Percentiles rank a stretch among this genome's conserved stretches.
phyloP scores from a whole-genome alignment of 2,113 vertebrate genomes.

The Amphilophus citrinellus region DNA sequence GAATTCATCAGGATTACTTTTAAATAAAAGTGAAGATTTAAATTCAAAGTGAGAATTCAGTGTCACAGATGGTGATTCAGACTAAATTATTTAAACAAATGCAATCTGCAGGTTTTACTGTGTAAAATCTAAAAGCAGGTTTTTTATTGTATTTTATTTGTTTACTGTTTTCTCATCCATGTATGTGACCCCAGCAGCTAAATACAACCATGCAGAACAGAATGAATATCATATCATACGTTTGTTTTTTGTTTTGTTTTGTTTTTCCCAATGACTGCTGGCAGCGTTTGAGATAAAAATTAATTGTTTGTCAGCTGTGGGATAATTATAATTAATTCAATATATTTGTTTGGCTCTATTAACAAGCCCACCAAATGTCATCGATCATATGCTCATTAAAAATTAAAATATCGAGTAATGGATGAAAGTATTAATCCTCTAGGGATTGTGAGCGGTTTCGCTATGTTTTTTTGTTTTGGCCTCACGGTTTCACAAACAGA shows the following conservation, averaged over 20 bases:
- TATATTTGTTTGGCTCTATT: constrained; percentile 1
- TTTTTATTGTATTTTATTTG: neutral
- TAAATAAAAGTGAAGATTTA: neutral
- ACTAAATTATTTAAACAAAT: neutral
- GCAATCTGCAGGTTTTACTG: neutral
- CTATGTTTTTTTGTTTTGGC: neutral
- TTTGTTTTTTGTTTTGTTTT: neutral
- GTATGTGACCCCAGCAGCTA: neutral
- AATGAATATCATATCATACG: neutral
- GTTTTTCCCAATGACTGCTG: neutral
- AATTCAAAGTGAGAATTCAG: no score
- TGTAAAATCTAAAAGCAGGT: neutral
- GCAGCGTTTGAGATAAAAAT: neutral
- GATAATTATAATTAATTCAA: neutral
- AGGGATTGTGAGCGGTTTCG: neutral
- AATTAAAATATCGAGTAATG: neutral
- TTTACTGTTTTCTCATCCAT: rapidly evolving
- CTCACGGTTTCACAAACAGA: neutral
- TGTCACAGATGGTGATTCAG: neutral
- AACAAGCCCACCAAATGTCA: neutral
- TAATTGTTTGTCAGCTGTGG: neutral
- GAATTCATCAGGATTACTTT: neutral
- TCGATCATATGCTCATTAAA: neutral
- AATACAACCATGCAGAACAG: neutral
- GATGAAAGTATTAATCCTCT: neutral